phyloP scores from a whole-genome alignment of 1,140 invertebrate species.

The Schlechtendalia chinensis region DNA sequence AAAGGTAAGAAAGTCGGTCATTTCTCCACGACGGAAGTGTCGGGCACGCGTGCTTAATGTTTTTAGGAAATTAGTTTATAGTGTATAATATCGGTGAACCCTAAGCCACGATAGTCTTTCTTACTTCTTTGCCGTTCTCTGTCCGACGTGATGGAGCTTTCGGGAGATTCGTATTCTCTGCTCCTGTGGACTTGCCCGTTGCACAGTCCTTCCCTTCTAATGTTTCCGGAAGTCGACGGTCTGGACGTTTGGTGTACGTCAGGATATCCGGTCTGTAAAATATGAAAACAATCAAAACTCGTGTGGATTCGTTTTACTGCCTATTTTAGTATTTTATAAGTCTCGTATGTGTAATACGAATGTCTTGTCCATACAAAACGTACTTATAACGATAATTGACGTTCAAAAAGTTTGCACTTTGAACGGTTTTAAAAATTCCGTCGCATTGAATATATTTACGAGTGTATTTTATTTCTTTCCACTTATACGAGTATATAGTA shows the following conservation, averaged over 20 bases:
- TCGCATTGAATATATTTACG: no score
- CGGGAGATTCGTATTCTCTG: conserved; percentile 25
- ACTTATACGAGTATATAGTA: no score
- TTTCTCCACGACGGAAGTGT: neutral
- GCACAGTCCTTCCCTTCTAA: conserved; percentile 35
- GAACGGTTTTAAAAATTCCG: no score
- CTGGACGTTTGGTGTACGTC: conserved; percentile 39
- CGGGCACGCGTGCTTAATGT: no score
- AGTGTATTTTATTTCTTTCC: no score
- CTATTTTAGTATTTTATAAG: no score
- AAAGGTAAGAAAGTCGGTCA: neutral
- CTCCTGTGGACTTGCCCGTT: conserved; percentile 27
- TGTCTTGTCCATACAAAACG: no score
- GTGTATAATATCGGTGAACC: no score
- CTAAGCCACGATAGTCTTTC: neutral
- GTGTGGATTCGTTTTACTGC: no score
- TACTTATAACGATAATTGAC: neutral
- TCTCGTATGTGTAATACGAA: no score
- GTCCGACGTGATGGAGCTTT: conserved; percentile 23
- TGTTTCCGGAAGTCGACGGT: conserved; percentile 24
- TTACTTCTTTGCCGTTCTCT: conserved; percentile 33
- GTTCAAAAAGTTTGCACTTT: neutral
- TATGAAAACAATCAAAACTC: neutral
- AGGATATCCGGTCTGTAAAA: conserved; percentile 35
- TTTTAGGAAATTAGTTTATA: no score